phyloP scores from a whole-genome alignment of 2,113 vertebrate species.

The Phycodurus eques region DNA sequence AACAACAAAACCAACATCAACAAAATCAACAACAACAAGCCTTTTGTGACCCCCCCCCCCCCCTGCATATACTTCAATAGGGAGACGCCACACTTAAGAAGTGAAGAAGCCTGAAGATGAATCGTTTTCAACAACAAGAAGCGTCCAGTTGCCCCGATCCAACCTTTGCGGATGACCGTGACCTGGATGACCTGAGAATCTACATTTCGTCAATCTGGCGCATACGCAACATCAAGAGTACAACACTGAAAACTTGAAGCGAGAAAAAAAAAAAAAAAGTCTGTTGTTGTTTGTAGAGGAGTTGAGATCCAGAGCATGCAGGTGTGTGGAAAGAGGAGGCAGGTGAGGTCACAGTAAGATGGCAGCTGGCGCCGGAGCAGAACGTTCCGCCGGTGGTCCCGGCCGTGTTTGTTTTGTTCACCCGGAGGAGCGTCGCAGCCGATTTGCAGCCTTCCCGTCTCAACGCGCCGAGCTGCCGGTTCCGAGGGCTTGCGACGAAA shows the following conservation, averaged over 20 bases:
- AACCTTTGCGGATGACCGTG: no score
- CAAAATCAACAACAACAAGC: no score
- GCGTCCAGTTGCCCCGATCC: no score
- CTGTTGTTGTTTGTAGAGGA: neutral
- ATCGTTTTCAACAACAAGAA: no score
- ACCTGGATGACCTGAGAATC: no score
- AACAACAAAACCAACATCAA: no score
- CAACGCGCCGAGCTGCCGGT: neutral
- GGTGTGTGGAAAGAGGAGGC: neutral
- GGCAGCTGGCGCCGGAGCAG: neutral
- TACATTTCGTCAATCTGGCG: neutral
- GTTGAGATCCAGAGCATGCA: neutral
- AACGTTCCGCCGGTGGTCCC: neutral
- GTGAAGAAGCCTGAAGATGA: no score
- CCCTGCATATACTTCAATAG: no score
- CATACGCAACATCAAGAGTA: neutral
- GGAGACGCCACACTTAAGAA: no score
- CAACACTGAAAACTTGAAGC: neutral
- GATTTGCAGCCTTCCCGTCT: neutral
- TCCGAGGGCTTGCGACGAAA: neutral
- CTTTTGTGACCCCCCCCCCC: no score
- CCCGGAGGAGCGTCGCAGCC: neutral
- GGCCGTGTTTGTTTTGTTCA: neutral
- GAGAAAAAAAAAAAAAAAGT: neutral
- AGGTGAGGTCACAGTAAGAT: constrained; percentile 4